These are phyloP conservation scores for Styela clava DNA, from an alignment of 23 tunicate species.

Conservation along the genomic window DNA sequence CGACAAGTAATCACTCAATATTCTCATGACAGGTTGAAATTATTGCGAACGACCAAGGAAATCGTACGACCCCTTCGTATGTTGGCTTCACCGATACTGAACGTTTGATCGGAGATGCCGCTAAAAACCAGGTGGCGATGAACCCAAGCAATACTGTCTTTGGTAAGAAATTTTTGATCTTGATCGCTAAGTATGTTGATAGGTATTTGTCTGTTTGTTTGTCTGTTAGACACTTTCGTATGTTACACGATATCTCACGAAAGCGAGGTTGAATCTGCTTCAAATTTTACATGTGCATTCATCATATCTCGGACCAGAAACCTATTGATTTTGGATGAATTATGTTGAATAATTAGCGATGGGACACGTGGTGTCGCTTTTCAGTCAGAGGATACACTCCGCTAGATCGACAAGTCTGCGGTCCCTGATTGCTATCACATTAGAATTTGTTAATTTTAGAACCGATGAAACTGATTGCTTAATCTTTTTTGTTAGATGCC, in stretches of 20 bases:
- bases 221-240: no score
- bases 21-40: slow-evolving; percentile 35
- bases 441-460: background rate
- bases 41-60: slow-evolving; percentile 61
- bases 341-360: no score
- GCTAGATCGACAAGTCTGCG: no score
- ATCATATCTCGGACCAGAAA: background rate
- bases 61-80: slow-evolving; percentile 54
- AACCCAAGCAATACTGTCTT: slow-evolving; percentile 65
- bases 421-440: no score
- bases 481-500: slow-evolving; percentile 40
- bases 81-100: slow-evolving; percentile 61
- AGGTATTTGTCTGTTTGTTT: no score
- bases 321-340: no score
- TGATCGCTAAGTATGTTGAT: no score
- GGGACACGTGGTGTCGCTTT: no score
- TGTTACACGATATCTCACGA: no score
- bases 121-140: slow-evolving; percentile 66
- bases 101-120: slow-evolving; percentile 60
- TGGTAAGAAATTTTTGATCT: slow-evolving; percentile 9
- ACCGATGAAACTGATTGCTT: background rate
- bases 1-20: background rate
- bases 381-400: no score
- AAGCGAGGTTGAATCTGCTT: no score
- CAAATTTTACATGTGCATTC: no score